phyloP scores from a whole-genome alignment of 35 echinoderm and acorn worm species.

The Amphiura filiformis region DNA sequence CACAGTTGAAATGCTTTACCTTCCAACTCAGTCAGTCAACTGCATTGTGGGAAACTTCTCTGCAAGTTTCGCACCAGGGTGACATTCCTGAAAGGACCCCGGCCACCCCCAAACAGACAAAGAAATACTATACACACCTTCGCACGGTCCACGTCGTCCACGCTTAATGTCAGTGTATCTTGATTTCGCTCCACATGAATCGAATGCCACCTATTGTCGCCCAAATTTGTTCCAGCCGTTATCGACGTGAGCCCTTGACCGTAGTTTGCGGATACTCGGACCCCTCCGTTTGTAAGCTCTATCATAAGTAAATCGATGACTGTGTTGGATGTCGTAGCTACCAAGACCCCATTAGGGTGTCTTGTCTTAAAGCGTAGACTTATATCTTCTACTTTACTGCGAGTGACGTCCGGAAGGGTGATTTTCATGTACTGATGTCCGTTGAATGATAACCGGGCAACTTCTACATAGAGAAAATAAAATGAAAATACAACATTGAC shows the following conservation, averaged over 20 bases:
- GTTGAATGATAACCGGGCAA: slow-evolving; percentile 72
- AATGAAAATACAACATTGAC: no score
- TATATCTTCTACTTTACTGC: slow-evolving; percentile 80
- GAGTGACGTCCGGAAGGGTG: slow-evolving; percentile 31
- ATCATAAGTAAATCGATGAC: slow-evolving; percentile 76
- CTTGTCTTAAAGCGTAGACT: slow-evolving; percentile 79
- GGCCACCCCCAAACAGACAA: neutral
- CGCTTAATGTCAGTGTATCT: slow-evolving; percentile 41
- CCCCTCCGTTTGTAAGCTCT: slow-evolving; percentile 49
- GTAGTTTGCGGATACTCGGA: slow-evolving; percentile 62
- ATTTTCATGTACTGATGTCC: slow-evolving; percentile 79
- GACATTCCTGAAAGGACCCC: neutral
- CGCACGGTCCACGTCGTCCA: slow-evolving; percentile 60
- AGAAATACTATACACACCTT: slow-evolving; percentile 59
- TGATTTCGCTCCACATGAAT: slow-evolving; percentile 61
- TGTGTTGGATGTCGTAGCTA: slow-evolving; percentile 57
- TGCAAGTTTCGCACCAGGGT: neutral
- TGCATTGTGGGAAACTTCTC: slow-evolving; percentile 1
- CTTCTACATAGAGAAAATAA: slow-evolving; percentile 48
- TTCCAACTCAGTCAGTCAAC: neutral
- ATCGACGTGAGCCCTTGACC: slow-evolving; percentile 47
- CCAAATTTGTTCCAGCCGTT: slow-evolving; percentile 59
- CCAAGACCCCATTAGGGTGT: slow-evolving; percentile 65
- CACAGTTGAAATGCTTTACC: neutral
- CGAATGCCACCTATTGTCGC: slow-evolving; percentile 87